phyloP scores from a whole-genome alignment of 2,113 vertebrate species.

The Crotalus helleri region DNA sequence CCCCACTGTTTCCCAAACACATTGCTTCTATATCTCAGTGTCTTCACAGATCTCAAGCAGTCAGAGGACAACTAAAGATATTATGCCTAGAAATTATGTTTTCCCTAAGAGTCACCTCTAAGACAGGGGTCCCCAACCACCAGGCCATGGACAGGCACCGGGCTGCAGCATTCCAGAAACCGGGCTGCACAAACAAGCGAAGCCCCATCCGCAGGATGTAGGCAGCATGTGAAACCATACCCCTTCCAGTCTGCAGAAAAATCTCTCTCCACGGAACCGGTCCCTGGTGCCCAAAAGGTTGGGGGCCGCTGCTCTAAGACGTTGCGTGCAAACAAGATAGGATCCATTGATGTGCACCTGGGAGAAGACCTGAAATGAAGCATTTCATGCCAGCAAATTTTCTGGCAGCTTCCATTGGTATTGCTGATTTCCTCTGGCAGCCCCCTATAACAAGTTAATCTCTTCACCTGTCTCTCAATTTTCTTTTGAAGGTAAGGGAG shows the following conservation, averaged over 20 bases:
- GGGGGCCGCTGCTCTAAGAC: background rate
- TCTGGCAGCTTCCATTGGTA: background rate
- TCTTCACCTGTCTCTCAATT: background rate
- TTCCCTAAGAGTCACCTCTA: background rate
- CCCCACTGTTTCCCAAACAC: background rate
- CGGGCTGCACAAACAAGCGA: too few relatives aligned
- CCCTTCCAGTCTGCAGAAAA: too few relatives aligned
- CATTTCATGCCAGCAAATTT: background rate
- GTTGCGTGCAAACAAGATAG: background rate
- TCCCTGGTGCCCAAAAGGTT: too few relatives aligned
- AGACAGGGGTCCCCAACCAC: too few relatives aligned
- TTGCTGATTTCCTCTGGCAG: background rate
- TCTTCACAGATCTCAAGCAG: background rate
- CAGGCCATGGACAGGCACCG: too few relatives aligned
- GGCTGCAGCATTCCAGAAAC: too few relatives aligned
- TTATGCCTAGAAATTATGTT: background rate
- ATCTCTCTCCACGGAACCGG: too few relatives aligned
- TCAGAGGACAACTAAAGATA: background rate
- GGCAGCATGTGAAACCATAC: too few relatives aligned
- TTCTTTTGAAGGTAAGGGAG: background rate
- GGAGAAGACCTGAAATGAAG: background rate
- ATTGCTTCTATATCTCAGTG: background rate
- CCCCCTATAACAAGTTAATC: background rate
- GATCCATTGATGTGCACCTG: background rate
- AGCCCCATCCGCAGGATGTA: too few relatives aligned